Conservation (phyloP, 2,113 vertebrate genomes). For the Laterallus jamaicensis region DNA sequence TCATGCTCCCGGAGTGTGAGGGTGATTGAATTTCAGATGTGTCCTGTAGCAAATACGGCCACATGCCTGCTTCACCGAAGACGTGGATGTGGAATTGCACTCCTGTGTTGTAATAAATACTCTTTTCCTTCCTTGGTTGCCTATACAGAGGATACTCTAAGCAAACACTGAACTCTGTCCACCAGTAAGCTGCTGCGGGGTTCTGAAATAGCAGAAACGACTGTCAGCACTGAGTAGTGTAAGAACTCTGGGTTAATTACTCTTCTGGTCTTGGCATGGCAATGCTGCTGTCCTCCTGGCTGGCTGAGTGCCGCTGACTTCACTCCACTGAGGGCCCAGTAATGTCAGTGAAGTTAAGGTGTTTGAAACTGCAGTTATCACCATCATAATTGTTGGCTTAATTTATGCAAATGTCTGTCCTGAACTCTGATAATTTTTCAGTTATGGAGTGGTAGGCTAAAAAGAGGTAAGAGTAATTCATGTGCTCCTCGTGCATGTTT, state of each 20-base stretch:
- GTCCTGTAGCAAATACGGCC: background rate
- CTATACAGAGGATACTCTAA: background rate
- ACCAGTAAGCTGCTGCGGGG: background rate
- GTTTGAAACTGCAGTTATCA: background rate
- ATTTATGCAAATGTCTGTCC: background rate
- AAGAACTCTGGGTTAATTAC: background rate
- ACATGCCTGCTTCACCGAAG: background rate
- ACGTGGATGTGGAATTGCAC: background rate
- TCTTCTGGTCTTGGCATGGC: background rate
- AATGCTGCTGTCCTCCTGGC: background rate
- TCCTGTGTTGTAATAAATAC: background rate
- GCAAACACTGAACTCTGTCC: background rate
- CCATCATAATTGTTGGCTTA: background rate
- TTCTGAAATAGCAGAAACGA: slow-evolving; percentile 7
- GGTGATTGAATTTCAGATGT: background rate
- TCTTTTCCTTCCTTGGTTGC: background rate
- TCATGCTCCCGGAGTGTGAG: background rate
- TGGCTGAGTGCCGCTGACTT: background rate
- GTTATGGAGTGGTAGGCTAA: background rate
- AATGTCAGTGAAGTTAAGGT: background rate
- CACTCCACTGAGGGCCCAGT: background rate
- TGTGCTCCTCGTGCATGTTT: background rate
- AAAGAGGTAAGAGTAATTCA: background rate
- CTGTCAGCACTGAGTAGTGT: background rate
- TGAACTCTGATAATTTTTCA: background rate